A percentile compares a stretch with the other conserved stretches of the same genome.
These are phyloP conservation scores for Sarcophaga rosellei DNA, from an alignment of 2,888 invertebrate genomes.

Conservation along the genomic window DNA sequence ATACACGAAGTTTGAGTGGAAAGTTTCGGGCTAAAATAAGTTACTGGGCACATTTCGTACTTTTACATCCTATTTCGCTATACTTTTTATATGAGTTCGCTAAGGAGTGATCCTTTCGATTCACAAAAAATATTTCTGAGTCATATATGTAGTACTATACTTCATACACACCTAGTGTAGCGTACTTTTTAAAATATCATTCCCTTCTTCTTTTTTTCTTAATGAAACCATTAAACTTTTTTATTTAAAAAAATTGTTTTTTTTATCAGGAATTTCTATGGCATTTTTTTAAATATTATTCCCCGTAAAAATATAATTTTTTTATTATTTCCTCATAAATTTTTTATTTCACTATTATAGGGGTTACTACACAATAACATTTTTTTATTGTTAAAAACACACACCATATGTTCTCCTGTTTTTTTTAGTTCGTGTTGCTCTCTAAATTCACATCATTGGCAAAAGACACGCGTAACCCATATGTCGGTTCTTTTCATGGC, in stretches of 20 bases:
- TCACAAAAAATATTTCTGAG: no score
- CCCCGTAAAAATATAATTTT: neutral
- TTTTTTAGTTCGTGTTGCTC: neutral
- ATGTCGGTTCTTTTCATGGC: constrained; percentile 2
- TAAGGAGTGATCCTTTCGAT: no score
- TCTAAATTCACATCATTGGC: neutral
- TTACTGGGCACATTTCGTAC: no score
- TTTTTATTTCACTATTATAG: neutral
- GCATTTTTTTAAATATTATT: neutral
- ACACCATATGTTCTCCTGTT: constrained; percentile 32
- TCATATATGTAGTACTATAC: no score
- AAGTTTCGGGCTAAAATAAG: no score
- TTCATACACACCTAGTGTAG: neutral
- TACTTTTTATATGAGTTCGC: neutral
- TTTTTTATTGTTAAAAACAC: neutral
- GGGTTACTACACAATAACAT: no score
- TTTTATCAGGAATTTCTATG: constrained; percentile 5
- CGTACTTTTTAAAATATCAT: neutral
- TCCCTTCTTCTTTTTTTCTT: neutral
- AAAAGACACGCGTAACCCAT: constrained; percentile 35
- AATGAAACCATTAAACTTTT: constrained; percentile 33
- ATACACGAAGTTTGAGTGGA: no score
- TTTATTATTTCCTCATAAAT: neutral
- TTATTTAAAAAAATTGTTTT: constrained; percentile 1
- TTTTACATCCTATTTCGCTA: neutral